A percentile compares a stretch with the other conserved stretches of the same genome.
These are phyloP conservation scores for Eptesicus fuscus DNA, from an alignment of 2,113 vertebrate genomes.

Conservation along the genomic window DNA sequence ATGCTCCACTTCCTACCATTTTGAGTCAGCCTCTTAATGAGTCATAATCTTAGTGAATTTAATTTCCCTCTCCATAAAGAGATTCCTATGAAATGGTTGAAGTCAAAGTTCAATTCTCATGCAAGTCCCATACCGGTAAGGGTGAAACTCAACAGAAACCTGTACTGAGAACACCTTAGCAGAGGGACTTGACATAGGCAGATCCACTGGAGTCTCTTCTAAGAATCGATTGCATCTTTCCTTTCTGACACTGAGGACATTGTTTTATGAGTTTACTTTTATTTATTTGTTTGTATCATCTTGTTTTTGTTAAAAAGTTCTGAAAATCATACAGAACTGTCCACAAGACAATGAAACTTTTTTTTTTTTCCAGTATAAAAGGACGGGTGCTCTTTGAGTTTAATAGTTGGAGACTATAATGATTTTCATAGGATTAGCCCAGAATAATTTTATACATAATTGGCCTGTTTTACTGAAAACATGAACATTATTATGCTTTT, in stretches of 20 bases:
- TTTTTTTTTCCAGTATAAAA: neutral
- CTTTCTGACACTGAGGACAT: neutral
- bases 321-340: neutral
- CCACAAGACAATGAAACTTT: neutral
- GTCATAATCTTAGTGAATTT: neutral
- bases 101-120: neutral
- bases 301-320: neutral
- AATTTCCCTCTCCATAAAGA: neutral
- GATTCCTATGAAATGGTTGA: neutral
- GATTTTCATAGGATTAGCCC: neutral
- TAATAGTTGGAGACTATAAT: neutral
- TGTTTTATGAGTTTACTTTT: neutral
- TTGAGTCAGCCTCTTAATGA: neutral
- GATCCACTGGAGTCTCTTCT: neutral
- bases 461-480: neutral
- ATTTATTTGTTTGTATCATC: neutral
- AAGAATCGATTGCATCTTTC: neutral
- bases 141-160: neutral
- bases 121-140: neutral
- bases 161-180: neutral
- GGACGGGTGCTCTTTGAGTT: neutral
- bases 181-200: neutral
- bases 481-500: neutral
- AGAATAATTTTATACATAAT: neutral
- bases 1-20: neutral